Conservation (phyloP, 2,113 vertebrate species). For the Scartelaos histophorus region DNA sequence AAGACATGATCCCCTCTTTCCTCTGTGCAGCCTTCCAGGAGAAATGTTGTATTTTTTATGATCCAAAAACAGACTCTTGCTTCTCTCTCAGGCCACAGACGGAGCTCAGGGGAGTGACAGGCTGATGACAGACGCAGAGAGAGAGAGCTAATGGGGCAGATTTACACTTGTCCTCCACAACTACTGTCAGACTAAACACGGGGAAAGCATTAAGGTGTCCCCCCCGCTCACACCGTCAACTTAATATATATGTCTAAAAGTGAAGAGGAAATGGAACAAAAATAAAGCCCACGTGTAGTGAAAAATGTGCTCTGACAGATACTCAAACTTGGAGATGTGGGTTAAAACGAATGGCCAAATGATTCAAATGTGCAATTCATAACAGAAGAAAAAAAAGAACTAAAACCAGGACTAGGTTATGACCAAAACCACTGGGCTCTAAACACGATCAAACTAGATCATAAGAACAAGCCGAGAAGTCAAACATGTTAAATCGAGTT, state of each 20-base stretch:
- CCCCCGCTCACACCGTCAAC: background rate
- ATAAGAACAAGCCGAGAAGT: too few species aligned
- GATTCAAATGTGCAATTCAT: too few species aligned
- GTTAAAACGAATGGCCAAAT: background rate
- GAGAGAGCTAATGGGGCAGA: conserved; percentile 43
- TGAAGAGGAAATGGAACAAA: background rate
- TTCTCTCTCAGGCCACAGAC: conserved; percentile 16
- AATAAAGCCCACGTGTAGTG: background rate
- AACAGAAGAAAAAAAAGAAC: too few species aligned
- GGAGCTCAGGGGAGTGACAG: conserved; percentile 24
- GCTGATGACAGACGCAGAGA: conserved; percentile 34
- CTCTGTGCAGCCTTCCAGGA: conserved; percentile 39
- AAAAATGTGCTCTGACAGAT: background rate
- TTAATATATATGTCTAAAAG: background rate
- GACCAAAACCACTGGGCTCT: too few species aligned
- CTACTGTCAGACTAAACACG: conserved; percentile 30
- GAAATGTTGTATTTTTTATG: conserved; percentile 35
- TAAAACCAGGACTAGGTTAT: too few species aligned
- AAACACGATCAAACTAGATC: too few species aligned
- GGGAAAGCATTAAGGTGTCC: conserved; percentile 21
- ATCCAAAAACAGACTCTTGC: conserved; percentile 22
- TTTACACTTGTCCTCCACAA: conserved; percentile 26
- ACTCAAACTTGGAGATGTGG: background rate
- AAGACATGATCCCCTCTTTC: conserved; percentile 64
- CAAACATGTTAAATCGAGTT: too few species aligned